Percentiles rank a stretch among this genome's conserved stretches.
Evolutionary conservation across 1,140 invertebrate genomes (phyloP).

Genomic region (silkworm (Bombyx mori)): ASM3026992v2 NC_085123.1:3466501-3467000

Average conservation of each 20-base stretch:
- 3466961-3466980: no score
- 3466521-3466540: slow-evolving; percentile 45
- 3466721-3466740: not conserved
- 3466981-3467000: no score
- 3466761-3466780: no score
- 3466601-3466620: slow-evolving; percentile 84
- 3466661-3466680: slow-evolving; percentile 79
- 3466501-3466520: slow-evolving; percentile 64
- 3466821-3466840: no score
- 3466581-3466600: slow-evolving; percentile 86
- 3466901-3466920: no score
- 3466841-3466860: no score
- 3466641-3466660: slow-evolving; percentile 71
- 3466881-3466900: no score
- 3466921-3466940: no score
- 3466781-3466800: no score
- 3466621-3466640: slow-evolving; percentile 79
- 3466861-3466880: no score
- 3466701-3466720: slow-evolving; percentile 70
- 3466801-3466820: no score
- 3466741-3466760: slow-evolving; percentile 5
- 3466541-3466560: slow-evolving; percentile 76
- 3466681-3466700: slow-evolving; percentile 77
- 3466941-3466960: no score
- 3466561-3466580: slow-evolving; percentile 88